Evolutionary conservation across 1,140 invertebrate species (phyloP).

Genomic region (Drosophila ananassae): DNA sequence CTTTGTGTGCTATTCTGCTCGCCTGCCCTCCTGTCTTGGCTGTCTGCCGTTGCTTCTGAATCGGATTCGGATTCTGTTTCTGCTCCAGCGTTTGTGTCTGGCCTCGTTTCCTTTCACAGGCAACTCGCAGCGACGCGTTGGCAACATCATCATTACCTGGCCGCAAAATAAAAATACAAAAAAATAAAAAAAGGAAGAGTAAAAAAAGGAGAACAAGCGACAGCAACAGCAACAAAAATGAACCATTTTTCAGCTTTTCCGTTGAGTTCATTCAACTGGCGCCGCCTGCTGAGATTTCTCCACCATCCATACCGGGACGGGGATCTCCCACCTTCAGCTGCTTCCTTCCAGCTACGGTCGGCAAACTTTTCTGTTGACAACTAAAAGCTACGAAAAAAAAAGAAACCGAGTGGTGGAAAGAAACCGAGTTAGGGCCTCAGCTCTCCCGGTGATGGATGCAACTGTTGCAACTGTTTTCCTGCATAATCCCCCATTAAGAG

Average conservation of each 20-base stretch:
- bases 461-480: slow-evolving; percentile 56
- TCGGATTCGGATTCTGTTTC: slow-evolving; percentile 9
- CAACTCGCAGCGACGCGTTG: slow-evolving; percentile 35
- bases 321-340: slow-evolving; percentile 12
- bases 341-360: slow-evolving; percentile 4
- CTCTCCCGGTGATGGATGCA: slow-evolving; percentile 70
- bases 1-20: slow-evolving; percentile 36
- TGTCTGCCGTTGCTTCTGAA: slow-evolving; percentile 6
- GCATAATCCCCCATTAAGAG: slow-evolving; percentile 78
- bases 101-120: slow-evolving; percentile 79
- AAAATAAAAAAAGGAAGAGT: slow-evolving; percentile 27
- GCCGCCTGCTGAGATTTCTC: slow-evolving; percentile 70
- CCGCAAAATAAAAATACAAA: slow-evolving; percentile 32
- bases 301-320: slow-evolving; percentile 11
- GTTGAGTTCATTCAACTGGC: slow-evolving; percentile 76
- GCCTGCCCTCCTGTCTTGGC: slow-evolving; percentile 31
- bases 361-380: slow-evolving; percentile 68
- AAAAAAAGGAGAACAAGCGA: slow-evolving; percentile 22
- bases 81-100: slow-evolving; percentile 43
- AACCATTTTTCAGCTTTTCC: slow-evolving; percentile 72
- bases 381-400: slow-evolving; percentile 26
- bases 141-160: slow-evolving; percentile 78
- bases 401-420: no score
- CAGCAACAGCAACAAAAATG: slow-evolving; percentile 38
- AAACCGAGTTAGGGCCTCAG: slow-evolving; percentile 56